Evolutionary conservation across 2,888 invertebrate genomes (phyloP), one percentile per base, ranked within the genome.

Genomic region (Dermolepida albohirtum): DNA sequence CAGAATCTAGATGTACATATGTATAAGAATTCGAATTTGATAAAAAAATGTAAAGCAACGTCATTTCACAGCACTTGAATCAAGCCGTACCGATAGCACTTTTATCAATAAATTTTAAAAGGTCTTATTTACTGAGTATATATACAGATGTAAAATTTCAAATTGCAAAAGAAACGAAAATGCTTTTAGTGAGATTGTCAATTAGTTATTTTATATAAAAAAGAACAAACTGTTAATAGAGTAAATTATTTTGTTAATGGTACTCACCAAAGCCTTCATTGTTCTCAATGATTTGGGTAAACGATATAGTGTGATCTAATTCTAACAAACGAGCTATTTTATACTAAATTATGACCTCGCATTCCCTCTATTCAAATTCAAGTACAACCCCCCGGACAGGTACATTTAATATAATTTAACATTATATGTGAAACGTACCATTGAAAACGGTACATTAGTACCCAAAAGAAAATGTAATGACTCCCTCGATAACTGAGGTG

Each of bases 341-440:
- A 59, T 59, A 59, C 59, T 59, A 59, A 59, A 59, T 59, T 59
- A 5, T 44, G 59, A 59, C 59, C 59, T 59, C 59, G 44, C 44
- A 44, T 59, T 59, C 59, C 44, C 59, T 44, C 59, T 14, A 44
- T 59, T 44, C 14, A 22, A 59, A 40, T 14, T 22, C 59, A 59
- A 59, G 59, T 59, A 44, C 44, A 59, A 57, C 59, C 59, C 59
- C 47, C 59, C 59, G 14, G 43, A 29, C 11, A 29, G 12, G 14
- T 27, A 27, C 22, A 44, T 59, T 27, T 27, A 44, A 11, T 44
- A 27, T 50, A 50, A 22, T 50, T 50, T 51, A 14, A 34, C 34
- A 34, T 27, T 34, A 12, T 6, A 52, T 1, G 12, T 5, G 17
- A 12, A 39, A 34, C 34, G 34, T 34, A 8, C 34, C 34, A 10